Evolutionary conservation across 2,113 vertebrate genomes (phyloP).

Genomic region (Aphyosemion australe): DNA sequence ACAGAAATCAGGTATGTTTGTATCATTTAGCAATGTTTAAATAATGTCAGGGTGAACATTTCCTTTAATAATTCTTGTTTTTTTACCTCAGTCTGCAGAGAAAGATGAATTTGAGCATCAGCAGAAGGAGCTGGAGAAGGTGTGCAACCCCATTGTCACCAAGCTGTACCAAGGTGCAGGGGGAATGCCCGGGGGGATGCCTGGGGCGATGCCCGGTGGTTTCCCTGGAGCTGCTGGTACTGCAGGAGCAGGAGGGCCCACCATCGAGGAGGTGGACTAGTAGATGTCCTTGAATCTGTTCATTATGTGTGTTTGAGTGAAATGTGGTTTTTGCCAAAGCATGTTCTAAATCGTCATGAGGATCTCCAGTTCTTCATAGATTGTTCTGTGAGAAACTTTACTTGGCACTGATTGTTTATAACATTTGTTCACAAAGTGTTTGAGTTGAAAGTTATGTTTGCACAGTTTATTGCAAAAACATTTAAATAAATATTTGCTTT

Average conservation of each 20-base stretch:
- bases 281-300: constrained; percentile 16
- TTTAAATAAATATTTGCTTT: constrained; percentile 28
- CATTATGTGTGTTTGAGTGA: constrained; percentile 1
- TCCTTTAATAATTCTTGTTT: background rate
- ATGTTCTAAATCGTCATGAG: background rate
- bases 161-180: constrained; percentile 78
- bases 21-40: background rate
- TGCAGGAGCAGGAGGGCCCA: constrained; percentile 66
- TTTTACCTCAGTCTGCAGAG: constrained; percentile 80
- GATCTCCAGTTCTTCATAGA: too few relatives aligned
- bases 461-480: background rate
- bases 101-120: constrained; percentile 95
- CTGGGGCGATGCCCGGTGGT: constrained; percentile 84
- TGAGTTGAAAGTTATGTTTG: too few relatives aligned
- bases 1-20: constrained; percentile 85
- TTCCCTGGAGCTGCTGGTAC: constrained; percentile 63
- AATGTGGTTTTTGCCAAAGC: background rate
- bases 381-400: too few relatives aligned
- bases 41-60: background rate
- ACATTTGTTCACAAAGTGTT: background rate
- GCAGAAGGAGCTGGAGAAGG: constrained; percentile 90
- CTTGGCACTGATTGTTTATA: too few relatives aligned
- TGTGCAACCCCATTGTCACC: constrained; percentile 80
- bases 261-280: constrained; percentile 80
- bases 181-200: constrained; percentile 80